Percentiles rank a stretch among this genome's conserved stretches.
Conservation (phyloP, 1,140 invertebrate species). For the Anoplolepis gracilipes region DNA sequence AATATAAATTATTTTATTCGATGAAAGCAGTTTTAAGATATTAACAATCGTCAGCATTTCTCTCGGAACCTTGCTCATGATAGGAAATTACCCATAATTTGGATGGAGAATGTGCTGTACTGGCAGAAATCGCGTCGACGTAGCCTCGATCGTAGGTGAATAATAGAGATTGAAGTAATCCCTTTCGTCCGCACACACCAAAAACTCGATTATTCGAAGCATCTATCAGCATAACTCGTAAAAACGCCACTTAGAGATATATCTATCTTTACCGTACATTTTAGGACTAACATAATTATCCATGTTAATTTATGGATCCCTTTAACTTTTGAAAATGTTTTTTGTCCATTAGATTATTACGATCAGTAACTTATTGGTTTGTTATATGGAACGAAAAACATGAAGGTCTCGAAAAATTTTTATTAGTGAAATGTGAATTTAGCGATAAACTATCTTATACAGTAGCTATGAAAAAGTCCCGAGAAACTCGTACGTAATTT, state of each 20-base stretch:
- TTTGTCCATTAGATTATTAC: neutral
- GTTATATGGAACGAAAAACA: neutral
- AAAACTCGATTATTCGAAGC: conserved; percentile 50
- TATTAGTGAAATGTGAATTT: neutral
- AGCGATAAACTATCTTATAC: neutral
- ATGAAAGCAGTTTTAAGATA: neutral
- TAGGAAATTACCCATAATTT: conserved; percentile 45
- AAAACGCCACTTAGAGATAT: neutral
- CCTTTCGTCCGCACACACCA: neutral
- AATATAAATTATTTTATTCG: conserved; percentile 1
- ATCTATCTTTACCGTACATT: neutral
- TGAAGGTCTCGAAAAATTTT: neutral
- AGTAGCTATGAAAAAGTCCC: too few species aligned
- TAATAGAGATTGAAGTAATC: conserved; percentile 52
- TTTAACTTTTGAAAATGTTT: neutral
- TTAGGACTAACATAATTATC: conserved; percentile 32
- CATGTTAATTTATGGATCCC: neutral
- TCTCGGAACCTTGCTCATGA: conserved; percentile 6
- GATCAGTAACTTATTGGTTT: neutral
- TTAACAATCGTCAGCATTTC: conserved; percentile 40
- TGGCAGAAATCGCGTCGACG: conserved; percentile 28
- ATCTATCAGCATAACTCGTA: conserved; percentile 23
- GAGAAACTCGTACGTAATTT: too few species aligned
- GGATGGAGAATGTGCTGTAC: conserved; percentile 39
- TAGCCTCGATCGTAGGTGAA: conserved; percentile 33